phyloP scores from a whole-genome alignment of 2,797 vertebrate genomes.

The Poeciliopsis presidionis region DNA sequence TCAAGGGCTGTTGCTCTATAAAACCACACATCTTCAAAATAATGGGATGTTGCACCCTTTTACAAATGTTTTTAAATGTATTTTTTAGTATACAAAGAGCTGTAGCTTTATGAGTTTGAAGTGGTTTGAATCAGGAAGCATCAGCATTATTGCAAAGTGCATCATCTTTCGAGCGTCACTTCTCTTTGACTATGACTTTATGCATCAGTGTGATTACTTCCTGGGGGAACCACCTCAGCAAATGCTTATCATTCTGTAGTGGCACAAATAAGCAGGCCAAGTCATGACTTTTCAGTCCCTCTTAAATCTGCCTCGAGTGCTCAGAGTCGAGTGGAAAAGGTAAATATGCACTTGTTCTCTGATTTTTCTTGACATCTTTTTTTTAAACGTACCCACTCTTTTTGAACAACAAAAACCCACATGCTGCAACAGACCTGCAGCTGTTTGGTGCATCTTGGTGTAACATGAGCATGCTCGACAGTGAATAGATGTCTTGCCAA shows the following conservation, averaged over 20 bases:
- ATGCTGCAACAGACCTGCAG: conserved; percentile 6
- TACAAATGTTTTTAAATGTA: not conserved
- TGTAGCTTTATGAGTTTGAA: not conserved
- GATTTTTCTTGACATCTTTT: not conserved
- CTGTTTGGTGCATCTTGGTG: conserved; percentile 33
- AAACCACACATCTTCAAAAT: not conserved
- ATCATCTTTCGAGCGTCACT: conserved; percentile 38
- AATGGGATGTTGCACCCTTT: not conserved
- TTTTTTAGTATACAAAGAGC: not conserved
- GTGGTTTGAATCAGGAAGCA: conserved; percentile 17
- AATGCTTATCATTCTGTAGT: conserved; percentile 40
- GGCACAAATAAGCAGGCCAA: conserved; percentile 25
- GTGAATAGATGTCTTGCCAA: conserved; percentile 58
- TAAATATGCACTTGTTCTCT: conserved; percentile 18
- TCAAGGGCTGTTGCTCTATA: not conserved
- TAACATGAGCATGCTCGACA: conserved; percentile 48
- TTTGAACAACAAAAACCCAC: conserved; percentile 9
- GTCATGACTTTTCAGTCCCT: conserved; percentile 27
- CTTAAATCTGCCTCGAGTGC: conserved; percentile 16
- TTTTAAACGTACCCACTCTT: not conserved
- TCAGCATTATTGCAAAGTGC: conserved; percentile 22
- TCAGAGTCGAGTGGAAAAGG: conserved; percentile 25
- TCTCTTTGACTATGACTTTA: conserved; percentile 32
- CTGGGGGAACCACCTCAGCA: conserved; percentile 70
- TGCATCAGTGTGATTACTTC: conserved; percentile 57